Conservation (phyloP, 2,888 invertebrate genomes). For the Augochlorella aurata region DNA sequence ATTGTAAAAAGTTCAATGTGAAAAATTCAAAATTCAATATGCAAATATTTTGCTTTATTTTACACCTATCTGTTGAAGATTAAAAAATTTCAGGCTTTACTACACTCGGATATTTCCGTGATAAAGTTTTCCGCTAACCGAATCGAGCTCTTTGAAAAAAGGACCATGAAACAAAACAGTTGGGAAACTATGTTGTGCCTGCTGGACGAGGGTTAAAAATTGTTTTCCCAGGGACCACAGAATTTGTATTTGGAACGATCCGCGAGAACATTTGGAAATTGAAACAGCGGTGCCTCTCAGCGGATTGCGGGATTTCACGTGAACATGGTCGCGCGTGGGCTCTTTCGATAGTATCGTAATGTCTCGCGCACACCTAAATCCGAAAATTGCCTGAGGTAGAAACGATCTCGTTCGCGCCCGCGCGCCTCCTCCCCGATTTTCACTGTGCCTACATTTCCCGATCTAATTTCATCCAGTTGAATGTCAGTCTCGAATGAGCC, state of each 20-base stretch:
- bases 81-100: background rate
- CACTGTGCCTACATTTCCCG: conserved; percentile 30
- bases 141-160: background rate
- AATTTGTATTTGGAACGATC: background rate
- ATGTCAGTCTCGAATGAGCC: conserved; percentile 31
- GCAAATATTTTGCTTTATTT: background rate
- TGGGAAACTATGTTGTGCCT: background rate
- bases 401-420: background rate
- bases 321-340: background rate
- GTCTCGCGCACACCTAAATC: background rate
- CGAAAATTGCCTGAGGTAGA: conserved; percentile 2
- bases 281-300: background rate
- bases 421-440: background rate
- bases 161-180: background rate
- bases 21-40: background rate
- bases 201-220: background rate
- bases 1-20: background rate
- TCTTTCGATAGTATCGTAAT: background rate
- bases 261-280: conserved; percentile 2
- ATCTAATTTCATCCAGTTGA: conserved; percentile 51
- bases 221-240: background rate
- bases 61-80: background rate
- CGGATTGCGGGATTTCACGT: background rate
- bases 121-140: background rate
- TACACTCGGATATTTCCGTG: background rate